These are phyloP conservation scores for Cercocebus atys DNA, from an alignment of 2,113 vertebrate genomes.

Conservation along the genomic window DNA sequence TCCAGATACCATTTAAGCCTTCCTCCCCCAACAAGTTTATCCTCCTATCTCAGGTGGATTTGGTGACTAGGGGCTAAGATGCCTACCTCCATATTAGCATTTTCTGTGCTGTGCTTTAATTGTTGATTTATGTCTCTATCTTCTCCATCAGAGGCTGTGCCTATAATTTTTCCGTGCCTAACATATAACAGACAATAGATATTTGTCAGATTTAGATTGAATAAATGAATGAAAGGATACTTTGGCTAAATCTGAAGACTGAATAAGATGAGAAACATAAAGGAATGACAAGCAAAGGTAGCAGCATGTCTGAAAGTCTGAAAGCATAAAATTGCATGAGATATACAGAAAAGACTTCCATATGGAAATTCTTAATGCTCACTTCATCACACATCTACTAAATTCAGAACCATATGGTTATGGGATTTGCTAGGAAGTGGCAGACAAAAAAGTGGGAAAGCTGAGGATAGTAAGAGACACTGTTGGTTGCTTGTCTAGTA, in stretches of 20 bases:
- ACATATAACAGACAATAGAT: not conserved
- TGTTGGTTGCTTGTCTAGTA: not conserved
- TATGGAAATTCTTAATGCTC: conserved; percentile 46
- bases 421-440: not conserved
- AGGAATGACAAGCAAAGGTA: not conserved
- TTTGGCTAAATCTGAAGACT: not conserved
- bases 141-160: not conserved
- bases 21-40: not conserved
- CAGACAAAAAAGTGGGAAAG: conserved; percentile 8
- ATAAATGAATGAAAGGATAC: not conserved
- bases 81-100: not conserved
- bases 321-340: conserved; percentile 3
- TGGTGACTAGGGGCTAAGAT: not conserved
- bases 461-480: not conserved
- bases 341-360: conserved; percentile 32
- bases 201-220: not conserved
- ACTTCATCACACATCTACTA: conserved; percentile 35
- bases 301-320: not conserved
- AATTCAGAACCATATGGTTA: conserved; percentile 47
- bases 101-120: not conserved
- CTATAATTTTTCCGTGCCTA: not conserved
- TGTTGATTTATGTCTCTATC: not conserved
- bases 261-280: not conserved
- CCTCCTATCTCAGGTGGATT: not conserved
- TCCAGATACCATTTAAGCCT: not conserved